These are phyloP conservation scores for Drosophila bunnanda DNA, from an alignment of 2,888 invertebrate species.

Conservation along the genomic window DNA sequence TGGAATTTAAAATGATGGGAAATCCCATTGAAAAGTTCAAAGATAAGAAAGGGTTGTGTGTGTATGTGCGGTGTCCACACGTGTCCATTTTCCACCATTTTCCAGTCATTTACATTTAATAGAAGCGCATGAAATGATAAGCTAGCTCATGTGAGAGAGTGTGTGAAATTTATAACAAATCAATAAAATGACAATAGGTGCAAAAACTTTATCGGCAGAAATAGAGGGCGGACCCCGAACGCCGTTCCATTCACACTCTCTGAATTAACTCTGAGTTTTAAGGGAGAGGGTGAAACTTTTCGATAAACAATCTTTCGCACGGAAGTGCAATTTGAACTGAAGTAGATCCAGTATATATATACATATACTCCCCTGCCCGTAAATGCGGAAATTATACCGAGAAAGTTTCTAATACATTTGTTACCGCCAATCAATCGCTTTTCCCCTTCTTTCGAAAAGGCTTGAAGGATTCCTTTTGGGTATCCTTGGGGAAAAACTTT, in stretches of 20 bases:
- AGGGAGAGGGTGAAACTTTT: slow-evolving; percentile 61
- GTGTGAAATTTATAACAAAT: slow-evolving; percentile 77
- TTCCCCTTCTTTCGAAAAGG: slow-evolving; percentile 23
- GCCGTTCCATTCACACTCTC: slow-evolving; percentile 60
- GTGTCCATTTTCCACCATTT: slow-evolving; percentile 62
- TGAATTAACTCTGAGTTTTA: slow-evolving; percentile 1
- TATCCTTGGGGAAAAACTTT: slow-evolving; percentile 42
- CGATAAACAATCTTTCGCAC: slow-evolving; percentile 80
- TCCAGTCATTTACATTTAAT: slow-evolving; percentile 76
- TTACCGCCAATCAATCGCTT: slow-evolving; percentile 72
- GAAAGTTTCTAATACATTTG: slow-evolving; percentile 77
- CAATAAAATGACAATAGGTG: slow-evolving; percentile 79
- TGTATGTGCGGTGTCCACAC: slow-evolving; percentile 19
- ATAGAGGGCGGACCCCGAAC: slow-evolving; percentile 31
- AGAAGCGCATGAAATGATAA: slow-evolving; percentile 68
- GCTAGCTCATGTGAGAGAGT: slow-evolving; percentile 5
- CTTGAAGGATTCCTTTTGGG: slow-evolving; percentile 2
- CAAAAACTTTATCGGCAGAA: slow-evolving; percentile 69
- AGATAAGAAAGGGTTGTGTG: slow-evolving; percentile 69
- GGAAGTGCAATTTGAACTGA: slow-evolving; percentile 79
- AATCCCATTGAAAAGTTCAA: slow-evolving; percentile 70
- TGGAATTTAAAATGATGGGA: slow-evolving; percentile 75
- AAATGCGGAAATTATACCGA: slow-evolving; percentile 77
- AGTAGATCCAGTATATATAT: slow-evolving; percentile 45
- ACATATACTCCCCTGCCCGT: slow-evolving; percentile 11